Conservation (phyloP, 1,140 invertebrate species). For the Cydia pomonella region DNA sequence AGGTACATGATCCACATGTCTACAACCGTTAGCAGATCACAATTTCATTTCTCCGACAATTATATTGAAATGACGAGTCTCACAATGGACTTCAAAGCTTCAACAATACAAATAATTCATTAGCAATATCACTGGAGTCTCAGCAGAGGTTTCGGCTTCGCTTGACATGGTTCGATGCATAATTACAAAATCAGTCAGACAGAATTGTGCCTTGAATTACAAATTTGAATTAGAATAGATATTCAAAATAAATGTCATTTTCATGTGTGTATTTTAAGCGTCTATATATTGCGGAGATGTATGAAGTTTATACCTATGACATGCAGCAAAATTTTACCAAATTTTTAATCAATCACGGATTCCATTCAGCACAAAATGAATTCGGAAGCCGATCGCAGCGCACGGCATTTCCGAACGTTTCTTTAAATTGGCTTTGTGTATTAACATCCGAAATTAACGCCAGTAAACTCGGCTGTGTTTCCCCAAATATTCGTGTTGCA, state of each 20-base stretch:
- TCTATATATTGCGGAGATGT: not conserved
- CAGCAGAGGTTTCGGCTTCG: not conserved
- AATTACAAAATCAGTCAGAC: not conserved
- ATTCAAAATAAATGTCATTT: not conserved
- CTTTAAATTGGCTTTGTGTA: too few species aligned
- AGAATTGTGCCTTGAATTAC: not conserved
- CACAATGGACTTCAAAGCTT: not conserved
- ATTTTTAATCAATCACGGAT: too few species aligned
- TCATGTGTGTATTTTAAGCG: not conserved
- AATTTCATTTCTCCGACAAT: not conserved
- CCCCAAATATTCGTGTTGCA: too few species aligned
- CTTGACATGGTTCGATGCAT: not conserved
- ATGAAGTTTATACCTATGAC: too few species aligned
- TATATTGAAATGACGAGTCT: not conserved
- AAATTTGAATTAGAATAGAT: not conserved
- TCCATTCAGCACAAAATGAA: too few species aligned
- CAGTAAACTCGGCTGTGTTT: too few species aligned
- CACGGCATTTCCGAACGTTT: too few species aligned
- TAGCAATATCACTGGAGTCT: not conserved
- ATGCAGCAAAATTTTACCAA: too few species aligned
- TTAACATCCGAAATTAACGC: too few species aligned
- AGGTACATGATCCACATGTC: too few species aligned
- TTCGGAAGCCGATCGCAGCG: too few species aligned
- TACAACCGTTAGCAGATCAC: too few species aligned
- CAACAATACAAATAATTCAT: not conserved